Evolutionary conservation across 2,797 vertebrate genomes (phyloP), one percentile per base, ranked within the genome.

Genomic region (Characodon lateralis): DNA sequence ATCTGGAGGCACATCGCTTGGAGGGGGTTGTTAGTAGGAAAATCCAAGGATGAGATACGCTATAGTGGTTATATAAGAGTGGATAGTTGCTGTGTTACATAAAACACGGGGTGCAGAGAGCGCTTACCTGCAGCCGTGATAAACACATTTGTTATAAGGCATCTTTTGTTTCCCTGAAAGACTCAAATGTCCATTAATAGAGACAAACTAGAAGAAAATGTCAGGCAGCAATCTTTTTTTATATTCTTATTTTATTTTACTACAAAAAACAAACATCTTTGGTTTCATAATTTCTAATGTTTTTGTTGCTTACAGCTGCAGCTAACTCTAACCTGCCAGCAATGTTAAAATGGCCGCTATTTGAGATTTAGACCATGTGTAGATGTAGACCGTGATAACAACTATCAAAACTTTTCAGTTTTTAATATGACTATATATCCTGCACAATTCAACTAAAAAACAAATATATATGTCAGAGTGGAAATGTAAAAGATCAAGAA

Each of bases 31-130:
- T 72, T 82, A 85, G 86, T 81, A 73, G 86, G 88, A 83, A 83
- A 82, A 80, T 65, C n/a, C 71, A 79, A 81, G 56, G 79, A 63
- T 81, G 51, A 80, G 43, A 83, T 73, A 24, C 71, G 16, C 71
- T 0, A 0, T 43, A 16, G 53, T 8, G 66, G 84, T 94, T 93
- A 84, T 79, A 83, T 91, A 94, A 93, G 77, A 77, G 75, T 41
- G 74, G 78, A 87, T 72, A 73, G 41, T 70, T 53, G 77, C 46
- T 61, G 68, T 26, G 79, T 94, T 94, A 89, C 28, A 28, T 87
- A 94, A 95, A 82, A 83, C 83, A 80, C 84, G 86, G 78, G 81
- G 81, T 31, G 69, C 61, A 87, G 72, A 81, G 63, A 79, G 65
- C 74, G 81, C 71, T 69, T 50, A 50, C 80, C 74, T 85, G 83